Evolutionary conservation across 1,140 invertebrate species (phyloP).

Genomic region (Platyura marginata): DNA sequence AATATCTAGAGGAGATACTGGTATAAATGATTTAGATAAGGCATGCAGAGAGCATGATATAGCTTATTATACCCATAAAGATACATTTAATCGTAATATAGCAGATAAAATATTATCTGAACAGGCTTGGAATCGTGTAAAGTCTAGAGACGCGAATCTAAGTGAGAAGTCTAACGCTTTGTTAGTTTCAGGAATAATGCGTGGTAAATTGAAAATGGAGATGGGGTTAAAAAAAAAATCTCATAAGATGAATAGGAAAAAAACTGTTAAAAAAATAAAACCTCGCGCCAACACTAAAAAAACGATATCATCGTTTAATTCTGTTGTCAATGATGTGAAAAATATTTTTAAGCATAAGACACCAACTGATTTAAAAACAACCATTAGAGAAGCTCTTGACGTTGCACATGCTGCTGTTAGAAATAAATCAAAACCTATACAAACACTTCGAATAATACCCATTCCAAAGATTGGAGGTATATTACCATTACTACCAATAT

Average conservation of each 20-base stretch:
- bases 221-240: neutral
- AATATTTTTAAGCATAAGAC: neutral
- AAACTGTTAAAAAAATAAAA: too few species aligned
- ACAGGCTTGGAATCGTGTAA: neutral
- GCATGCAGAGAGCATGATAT: conserved; percentile 12
- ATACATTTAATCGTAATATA: conserved; percentile 17
- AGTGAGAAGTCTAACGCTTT: neutral
- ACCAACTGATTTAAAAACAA: neutral
- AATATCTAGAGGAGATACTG: conserved; percentile 13
- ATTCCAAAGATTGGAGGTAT: conserved; percentile 18
- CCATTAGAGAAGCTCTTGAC: conserved; percentile 6
- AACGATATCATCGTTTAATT: too few species aligned
- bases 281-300: too few species aligned
- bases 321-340: neutral
- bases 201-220: neutral
- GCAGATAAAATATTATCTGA: conserved; percentile 13
- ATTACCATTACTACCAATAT: conserved; percentile 19
- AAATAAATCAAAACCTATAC: conserved; percentile 5
- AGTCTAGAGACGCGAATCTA: neutral
- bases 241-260: too few species aligned
- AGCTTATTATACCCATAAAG: conserved; percentile 9
- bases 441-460: conserved; percentile 14
- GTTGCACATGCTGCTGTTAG: conserved; percentile 6
- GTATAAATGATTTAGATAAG: conserved; percentile 16
- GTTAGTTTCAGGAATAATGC: neutral